Evolutionary conservation across 2,797 vertebrate species (phyloP), one percentile per base, ranked within the genome.

Genomic region (Phaenicophaeus curvirostris): DNA sequence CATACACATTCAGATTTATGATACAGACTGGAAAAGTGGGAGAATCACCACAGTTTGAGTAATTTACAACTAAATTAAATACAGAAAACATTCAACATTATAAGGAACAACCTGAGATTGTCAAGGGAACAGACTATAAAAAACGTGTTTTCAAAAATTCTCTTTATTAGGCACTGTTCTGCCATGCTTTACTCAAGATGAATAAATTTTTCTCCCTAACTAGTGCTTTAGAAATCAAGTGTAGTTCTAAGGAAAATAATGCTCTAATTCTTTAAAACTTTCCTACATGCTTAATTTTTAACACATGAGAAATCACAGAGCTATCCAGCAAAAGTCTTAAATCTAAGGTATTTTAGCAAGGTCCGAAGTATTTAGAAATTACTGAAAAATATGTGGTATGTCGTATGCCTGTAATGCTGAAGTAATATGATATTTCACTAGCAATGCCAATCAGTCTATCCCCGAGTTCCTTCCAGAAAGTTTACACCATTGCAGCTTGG

Each of bases 1-100:
- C 61, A 79, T 44, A 67, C 31, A 69, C 31, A 37, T 48, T 94
- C 82, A 91, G 89, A 97, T 96, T 97, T 97, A 97, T 95, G 77
- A 87, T 78, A 66, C 5, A 65, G 12, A 59, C 63, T 44, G 12
- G 33, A 55, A 63, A 93, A 97, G 75, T 87, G 55, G 90, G 73
- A 80, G 63, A 95, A 94, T 46, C 78, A 82, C 77, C 30, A 94
- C 51, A 89, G 46, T 86, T 87, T 54, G 50, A 83, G 61, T 90
- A 18, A 91, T 92, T 97, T 94, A 93, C 84, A 94, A 90, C 37
- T 78, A 59, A 59, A 84, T 73, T 91, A 93, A 90, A 92, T 37
- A 94, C 54, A 90, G n/a, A 46, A 15, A 89, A n/a, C 35, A 73
- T 82, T 91, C 85, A 84, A 68, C 17, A 66, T 55, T 84, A 37